Base-by-base conservation (phyloP, 2,797 vertebrate species). In the Notolepis coatsorum region DNA sequence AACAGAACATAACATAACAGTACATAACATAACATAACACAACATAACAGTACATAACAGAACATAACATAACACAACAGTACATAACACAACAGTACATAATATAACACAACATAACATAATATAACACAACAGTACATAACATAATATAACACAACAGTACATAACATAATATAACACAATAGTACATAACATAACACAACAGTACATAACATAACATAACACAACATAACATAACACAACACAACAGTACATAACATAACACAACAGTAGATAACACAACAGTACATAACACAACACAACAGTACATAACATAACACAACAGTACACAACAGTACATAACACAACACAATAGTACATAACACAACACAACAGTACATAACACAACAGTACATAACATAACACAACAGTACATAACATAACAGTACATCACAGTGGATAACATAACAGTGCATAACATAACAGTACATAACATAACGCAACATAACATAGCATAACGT, bases 281-380 rank as follows among this genome's bases (percentile, higher is more conserved):
- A 51, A 48, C 38, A 2, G n/a, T n/a, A n/a, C n/a, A n/a, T n/a
- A n/a, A n/a, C n/a, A 35, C 9, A 35, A 35, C 9, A 35, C 4
- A n/a, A n/a, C n/a, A n/a, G n/a, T n/a, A n/a, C n/a, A n/a, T n/a
- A n/a, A n/a, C 37, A 45, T 33, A 56, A 43, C 41, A 38, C 15
- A 51, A 48, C 38, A 2, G n/a, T n/a, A n/a, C n/a, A n/a, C n/a
- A n/a, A n/a, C n/a, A 35, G 13, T 9, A 35, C 9, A 35, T 13
- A n/a, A n/a, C 37, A 45, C 31, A 56, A 43, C 41, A 38, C 15
- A 51, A 48, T 33, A 2, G n/a, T n/a, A n/a, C n/a, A n/a, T n/a
- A n/a, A n/a, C n/a, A 35, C 9, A 35, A 35, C 9, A 35, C 4
- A n/a, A n/a, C n/a, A n/a, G n/a, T n/a, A n/a, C 37, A 45, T 33